Percentiles rank a stretch among this genome's conserved stretches.
Conservation (phyloP, 2,113 vertebrate species). For the Prietella phreatophila region DNA sequence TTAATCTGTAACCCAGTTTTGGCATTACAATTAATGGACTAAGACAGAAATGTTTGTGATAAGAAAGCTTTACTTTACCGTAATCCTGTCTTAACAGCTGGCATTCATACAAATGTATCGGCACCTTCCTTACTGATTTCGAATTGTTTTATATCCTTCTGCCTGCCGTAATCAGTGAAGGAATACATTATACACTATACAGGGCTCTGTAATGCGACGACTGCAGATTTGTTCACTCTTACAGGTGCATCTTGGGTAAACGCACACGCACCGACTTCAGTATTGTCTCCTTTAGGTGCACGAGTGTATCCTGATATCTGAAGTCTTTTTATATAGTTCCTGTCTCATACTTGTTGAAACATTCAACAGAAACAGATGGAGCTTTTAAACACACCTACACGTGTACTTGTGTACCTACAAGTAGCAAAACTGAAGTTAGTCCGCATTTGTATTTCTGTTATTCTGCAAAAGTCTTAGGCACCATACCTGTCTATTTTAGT, state of each 20-base stretch:
- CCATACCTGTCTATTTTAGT: neutral
- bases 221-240: neutral
- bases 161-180: neutral
- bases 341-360: neutral
- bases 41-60: slow-evolving; percentile 6
- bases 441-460: neutral
- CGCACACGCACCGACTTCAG: neutral
- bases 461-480: neutral
- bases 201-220: neutral
- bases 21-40: slow-evolving; percentile 16
- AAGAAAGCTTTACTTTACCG: slow-evolving; percentile 7
- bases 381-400: neutral
- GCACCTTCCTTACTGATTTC: neutral
- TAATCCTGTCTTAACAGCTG: neutral
- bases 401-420: neutral
- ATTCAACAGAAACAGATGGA: neutral
- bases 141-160: neutral
- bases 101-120: neutral
- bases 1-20: slow-evolving; percentile 22
- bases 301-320: neutral
- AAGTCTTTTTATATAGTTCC: neutral
- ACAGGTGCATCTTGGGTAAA: slow-evolving; percentile 9
- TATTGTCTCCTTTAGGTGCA: neutral
- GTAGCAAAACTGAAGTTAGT: neutral
- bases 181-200: neutral